Evolutionary conservation across 2,113 vertebrate species (phyloP).

Genomic region (Passer montanus): DNA sequence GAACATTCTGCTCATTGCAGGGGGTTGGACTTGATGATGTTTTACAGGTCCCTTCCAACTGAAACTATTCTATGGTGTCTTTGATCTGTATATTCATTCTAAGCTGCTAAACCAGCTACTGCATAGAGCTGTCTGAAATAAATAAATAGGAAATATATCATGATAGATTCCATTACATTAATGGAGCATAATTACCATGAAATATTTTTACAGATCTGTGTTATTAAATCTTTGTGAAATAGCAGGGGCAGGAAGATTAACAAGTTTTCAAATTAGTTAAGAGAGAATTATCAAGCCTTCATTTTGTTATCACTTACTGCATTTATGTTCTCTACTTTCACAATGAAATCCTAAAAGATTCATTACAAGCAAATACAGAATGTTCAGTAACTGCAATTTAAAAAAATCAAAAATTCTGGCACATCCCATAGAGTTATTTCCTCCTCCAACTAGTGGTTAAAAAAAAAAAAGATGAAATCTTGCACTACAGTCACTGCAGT

Average conservation of each 20-base stretch:
- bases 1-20: background rate
- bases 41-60: background rate
- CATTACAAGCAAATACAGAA: background rate
- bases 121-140: background rate
- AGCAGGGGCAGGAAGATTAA: background rate
- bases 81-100: background rate
- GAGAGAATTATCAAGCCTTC: background rate
- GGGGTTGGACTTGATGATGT: fast-evolving
- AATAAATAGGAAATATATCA: background rate
- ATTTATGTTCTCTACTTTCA: background rate
- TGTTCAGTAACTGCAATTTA: background rate
- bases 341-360: background rate
- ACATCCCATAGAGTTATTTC: background rate
- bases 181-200: background rate
- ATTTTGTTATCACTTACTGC: background rate
- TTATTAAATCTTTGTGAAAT: background rate
- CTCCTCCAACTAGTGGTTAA: background rate
- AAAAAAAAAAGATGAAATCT: background rate
- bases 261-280: slow-evolving; percentile 1
- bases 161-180: background rate
- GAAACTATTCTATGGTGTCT: background rate
- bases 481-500: background rate
- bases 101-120: background rate
- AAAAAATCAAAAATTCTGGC: background rate
- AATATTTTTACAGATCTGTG: background rate